A percentile compares a stretch with the other conserved stretches of the same genome.
phyloP scores from a whole-genome alignment of 2,888 invertebrate genomes.

The Chalcis sispes region DNA sequence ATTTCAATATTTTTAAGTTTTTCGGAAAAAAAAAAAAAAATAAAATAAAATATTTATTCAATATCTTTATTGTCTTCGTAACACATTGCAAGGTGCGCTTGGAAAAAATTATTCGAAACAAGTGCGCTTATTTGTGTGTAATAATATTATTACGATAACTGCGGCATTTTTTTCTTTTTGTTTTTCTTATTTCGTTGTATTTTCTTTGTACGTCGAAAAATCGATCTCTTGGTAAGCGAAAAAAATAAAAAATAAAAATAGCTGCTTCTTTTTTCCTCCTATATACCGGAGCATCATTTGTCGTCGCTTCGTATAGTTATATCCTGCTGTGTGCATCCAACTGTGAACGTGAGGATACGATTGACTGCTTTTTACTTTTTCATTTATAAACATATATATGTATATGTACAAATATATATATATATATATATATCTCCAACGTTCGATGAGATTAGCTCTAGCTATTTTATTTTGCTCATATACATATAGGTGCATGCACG shows the following conservation, averaged over 20 bases:
- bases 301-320: slow-evolving; percentile 50
- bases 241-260: slow-evolving; percentile 36
- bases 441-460: slow-evolving; percentile 42
- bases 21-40: too few relatives aligned
- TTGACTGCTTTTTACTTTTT: slow-evolving; percentile 50
- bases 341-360: slow-evolving; percentile 44
- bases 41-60: too few relatives aligned
- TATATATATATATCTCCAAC: slow-evolving; percentile 21
- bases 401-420: slow-evolving; percentile 20
- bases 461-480: slow-evolving; percentile 46
- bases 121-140: too few relatives aligned
- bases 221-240: slow-evolving; percentile 28
- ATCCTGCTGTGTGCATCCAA: slow-evolving; percentile 50
- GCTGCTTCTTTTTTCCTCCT: slow-evolving; percentile 21
- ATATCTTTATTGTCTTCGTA: too few relatives aligned
- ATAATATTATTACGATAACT: too few relatives aligned
- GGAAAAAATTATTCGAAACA: too few relatives aligned
- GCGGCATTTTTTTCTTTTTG: background rate
- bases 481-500: slow-evolving; percentile 37
- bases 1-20: too few relatives aligned
- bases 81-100: too few relatives aligned
- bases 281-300: slow-evolving; percentile 44
- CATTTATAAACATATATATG: slow-evolving; percentile 24
- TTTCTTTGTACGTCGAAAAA: slow-evolving; percentile 17
- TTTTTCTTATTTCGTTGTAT: slow-evolving; percentile 1